phyloP scores from a whole-genome alignment of 1,140 invertebrate species.

The Orius insidiosus region DNA sequence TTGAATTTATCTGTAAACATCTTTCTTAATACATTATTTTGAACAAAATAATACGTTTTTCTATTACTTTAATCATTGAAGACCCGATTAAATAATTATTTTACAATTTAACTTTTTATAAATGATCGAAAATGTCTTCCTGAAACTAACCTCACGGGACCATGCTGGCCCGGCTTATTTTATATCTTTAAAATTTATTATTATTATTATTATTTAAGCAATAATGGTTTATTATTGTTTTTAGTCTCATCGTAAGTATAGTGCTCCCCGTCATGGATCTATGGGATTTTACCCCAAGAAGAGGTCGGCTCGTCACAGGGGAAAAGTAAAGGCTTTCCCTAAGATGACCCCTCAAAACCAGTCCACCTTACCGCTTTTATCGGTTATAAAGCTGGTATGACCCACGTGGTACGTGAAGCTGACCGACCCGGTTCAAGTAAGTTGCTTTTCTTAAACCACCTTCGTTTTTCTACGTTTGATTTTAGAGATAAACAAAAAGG shows the following conservation, averaged over 20 bases:
- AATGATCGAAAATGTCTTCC: too few species aligned
- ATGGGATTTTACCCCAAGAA: constrained; percentile 99
- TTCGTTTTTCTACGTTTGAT: constrained; percentile 12
- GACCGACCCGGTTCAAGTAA: constrained; percentile 97
- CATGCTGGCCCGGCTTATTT: too few species aligned
- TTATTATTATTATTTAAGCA: neutral
- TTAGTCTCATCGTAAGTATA: constrained; percentile 98
- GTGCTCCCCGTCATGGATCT: constrained; percentile 96
- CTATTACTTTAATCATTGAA: too few species aligned
- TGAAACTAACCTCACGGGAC: too few species aligned
- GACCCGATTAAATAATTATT: too few species aligned
- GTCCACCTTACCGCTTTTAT: constrained; percentile 97
- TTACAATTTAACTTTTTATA: too few species aligned
- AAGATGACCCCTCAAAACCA: constrained; percentile 91
- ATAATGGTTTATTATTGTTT: neutral
- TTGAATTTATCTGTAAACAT: too few species aligned
- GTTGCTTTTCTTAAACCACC: constrained; percentile 26
- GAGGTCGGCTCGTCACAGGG: constrained; percentile 83
- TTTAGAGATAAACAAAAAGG: constrained; percentile 98
- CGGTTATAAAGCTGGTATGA: constrained; percentile 99
- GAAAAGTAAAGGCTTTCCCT: constrained; percentile 99
- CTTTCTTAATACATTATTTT: too few species aligned
- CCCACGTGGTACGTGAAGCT: constrained; percentile 95
- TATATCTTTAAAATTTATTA: too few species aligned
- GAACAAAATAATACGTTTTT: too few species aligned